Base-by-base conservation (phyloP, 1,140 invertebrate genomes). In the Drosophila tsacasi region DNA sequence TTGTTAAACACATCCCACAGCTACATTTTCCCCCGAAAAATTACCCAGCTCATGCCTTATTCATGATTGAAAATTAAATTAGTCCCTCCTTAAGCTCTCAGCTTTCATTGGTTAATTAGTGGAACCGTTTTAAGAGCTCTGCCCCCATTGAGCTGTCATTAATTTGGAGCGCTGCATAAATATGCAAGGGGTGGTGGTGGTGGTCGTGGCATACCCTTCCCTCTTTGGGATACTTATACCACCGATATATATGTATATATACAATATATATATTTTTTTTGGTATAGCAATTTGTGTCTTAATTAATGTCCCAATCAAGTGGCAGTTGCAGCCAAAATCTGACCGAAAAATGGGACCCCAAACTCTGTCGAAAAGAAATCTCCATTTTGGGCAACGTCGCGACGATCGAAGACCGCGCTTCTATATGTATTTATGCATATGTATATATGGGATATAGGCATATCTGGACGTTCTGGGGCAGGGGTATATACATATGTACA, bases 261-360 rank as follows among this genome's bases (percentile, higher is more conserved):
- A n/a, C n/a, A n/a, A n/a, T n/a, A n/a, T n/a, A n/a, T n/a, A n/a
- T n/a, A n/a, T n/a, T n/a, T n/a, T n/a, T 66, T 66, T 79, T 50
- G 74, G 73, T 77, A 72, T 65, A 64, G 73, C 74, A 87, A 72
- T 81, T 90, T 89, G 85, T 89, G 81, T 89, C 84, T 90, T 90
- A 90, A 89, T 89, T 89, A 89, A 89, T 89, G 84, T 84, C 71
- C 84, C 84, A 89, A 84, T 79, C 83, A 74, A 72, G 67, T 37
- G 67, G 54, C 65, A 37, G 12, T 5, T 13, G 6, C 23, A 25
- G 25, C 17, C 17, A 52, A 74, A 73, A 71, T 35, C 66, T 55
- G 32, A 15, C 52, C 21, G 21, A 40, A 32, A 71, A 83, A 57
- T 66, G 59, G 66, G 27, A 46, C 50, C 74, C 74, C 47, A 39